Evolutionary conservation across 2,113 vertebrate genomes (phyloP), one percentile per base, ranked within the genome.

Genomic region (Zosterops hypoxanthus): DNA sequence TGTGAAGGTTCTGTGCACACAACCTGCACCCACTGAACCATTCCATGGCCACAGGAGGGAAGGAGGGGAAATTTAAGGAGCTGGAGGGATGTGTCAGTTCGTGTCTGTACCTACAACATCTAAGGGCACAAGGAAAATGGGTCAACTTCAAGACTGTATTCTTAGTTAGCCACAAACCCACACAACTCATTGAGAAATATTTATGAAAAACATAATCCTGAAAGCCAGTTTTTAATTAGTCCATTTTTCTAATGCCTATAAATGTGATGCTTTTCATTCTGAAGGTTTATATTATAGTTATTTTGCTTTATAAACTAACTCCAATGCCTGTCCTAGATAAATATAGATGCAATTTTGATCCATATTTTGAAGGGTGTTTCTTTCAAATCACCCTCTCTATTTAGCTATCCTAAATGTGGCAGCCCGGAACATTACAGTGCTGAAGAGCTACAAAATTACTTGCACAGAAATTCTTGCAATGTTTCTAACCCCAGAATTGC

Each of bases 361-460:
- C 14, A 8, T 79, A 42, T 82, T 92, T 94, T 81, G 79, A 59
- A 83, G 41, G 1, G 47, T 92, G 53, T 90, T 91, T 92, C 55
- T 72, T 97, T 86, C 96, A 95, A 97, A 89, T 92, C 95, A 88
- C 78, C 41, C 80, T 89, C 88, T 97, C 93, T 95, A 94, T 97
- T 98, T 97, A 98, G 97, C 88, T 82, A 88, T 70, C 86, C 97
- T 96, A 94, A 97, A 96, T 96, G 97, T 34, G 91, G 96, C 86
- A 95, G 80, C 66, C 86, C 25, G 22, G 89, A 92, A 90, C 82
- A 90, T 81, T 73, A 78, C 55, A 75, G 86, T n/a, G 31, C 42
- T n/a, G 53, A 86, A 88, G 61, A 82, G 69, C 61, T 88, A 83
- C 90, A 84, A 75, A 96, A 92, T 88, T 81, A 96, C 64, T 92